Evolutionary conservation across 2,797 vertebrate genomes (phyloP), one percentile per base, ranked within the genome.

Genomic region (Poeciliopsis gracilis): DNA sequence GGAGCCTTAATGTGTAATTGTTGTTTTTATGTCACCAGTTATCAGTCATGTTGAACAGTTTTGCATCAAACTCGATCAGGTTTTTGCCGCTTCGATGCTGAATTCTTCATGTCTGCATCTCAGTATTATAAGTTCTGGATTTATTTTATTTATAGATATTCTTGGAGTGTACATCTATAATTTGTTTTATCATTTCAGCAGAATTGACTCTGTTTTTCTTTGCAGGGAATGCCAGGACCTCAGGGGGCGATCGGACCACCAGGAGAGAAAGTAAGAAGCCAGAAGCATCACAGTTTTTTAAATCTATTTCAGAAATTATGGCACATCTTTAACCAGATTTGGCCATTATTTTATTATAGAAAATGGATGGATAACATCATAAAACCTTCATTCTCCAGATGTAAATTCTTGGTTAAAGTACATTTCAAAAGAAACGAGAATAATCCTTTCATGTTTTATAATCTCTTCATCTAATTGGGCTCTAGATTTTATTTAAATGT

Each of bases 201-300:
- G 41, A 10, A 49, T 9, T 49, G 38, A 70, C 3, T 1, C 0
- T 45, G 43, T 13, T 57, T 12, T 82, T n/a, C 23, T 13, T 15
- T 81, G 67, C 86, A 97, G 97, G 97, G 97, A 79, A 96, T 96
- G 83, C 84, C 97, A 0, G 97, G 97, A 74, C 97, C 97, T 67
- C 97, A 98, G 80, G 97, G 97, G 57, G 84, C 97, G 20, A 77
- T 90, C 0, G 97, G 97, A 71, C 97, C 97, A 16, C 94, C 96
- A 45, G 97, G 97, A 92, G 97, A 97, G 89, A 97, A 97, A 95
- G 97, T 98, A 90, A 94, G 93, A 63, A 7, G 55, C 15, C 2
- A 46, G 49, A 71, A 23, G 72, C 3, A 38, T 0, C 2, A 7
- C 28, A 61, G 28, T 25, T 36, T 36, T 9, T 33, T 15, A 5